phyloP scores from a whole-genome alignment of 2,797 vertebrate species.

The Ciconia nigra region DNA sequence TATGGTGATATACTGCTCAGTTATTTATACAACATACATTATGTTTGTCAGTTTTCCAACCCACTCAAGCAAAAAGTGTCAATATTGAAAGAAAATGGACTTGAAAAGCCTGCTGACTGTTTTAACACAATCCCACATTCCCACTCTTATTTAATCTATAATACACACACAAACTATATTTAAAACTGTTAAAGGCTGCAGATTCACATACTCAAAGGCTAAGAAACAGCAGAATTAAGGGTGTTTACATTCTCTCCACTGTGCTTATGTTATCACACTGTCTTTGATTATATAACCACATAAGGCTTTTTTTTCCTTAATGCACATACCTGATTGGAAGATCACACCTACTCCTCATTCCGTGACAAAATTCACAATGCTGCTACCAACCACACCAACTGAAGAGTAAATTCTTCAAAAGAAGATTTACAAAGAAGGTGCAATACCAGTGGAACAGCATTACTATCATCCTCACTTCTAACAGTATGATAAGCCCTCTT shows the following conservation, averaged over 20 bases:
- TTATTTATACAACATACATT: not conserved
- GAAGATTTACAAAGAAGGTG: not conserved
- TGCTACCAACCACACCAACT: not conserved
- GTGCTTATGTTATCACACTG: not conserved
- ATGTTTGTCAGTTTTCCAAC: constrained; percentile 1
- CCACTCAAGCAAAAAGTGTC: not conserved
- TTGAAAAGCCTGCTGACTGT: constrained; percentile 27
- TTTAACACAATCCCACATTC: not conserved
- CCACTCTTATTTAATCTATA: not conserved
- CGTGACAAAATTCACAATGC: not conserved
- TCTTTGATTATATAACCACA: not conserved
- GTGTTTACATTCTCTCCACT: not conserved
- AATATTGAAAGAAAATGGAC: not conserved
- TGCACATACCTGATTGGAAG: not conserved
- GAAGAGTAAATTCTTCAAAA: not conserved
- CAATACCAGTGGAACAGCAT: not conserved
- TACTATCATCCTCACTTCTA: not conserved
- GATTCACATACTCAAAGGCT: not conserved
- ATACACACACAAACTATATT: not conserved
- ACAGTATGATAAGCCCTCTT: not conserved
- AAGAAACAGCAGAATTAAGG: not conserved
- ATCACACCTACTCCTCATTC: not conserved
- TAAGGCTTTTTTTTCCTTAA: not conserved
- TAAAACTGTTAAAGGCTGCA: not conserved
- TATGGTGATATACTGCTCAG: not conserved